Conservation (phyloP, 2,888 invertebrate species). For the Congeria kusceri region DNA sequence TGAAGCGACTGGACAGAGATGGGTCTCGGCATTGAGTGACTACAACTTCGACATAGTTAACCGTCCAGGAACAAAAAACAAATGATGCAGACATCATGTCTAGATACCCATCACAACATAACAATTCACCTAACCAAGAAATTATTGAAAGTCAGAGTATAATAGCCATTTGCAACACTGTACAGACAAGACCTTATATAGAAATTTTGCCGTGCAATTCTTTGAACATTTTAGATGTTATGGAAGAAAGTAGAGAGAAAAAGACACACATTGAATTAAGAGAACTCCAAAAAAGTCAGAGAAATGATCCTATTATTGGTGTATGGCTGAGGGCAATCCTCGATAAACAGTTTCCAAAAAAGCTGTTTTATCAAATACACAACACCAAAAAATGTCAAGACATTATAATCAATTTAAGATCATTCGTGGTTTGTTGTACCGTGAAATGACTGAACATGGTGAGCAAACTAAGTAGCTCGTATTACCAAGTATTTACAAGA, state of each 20-base stretch:
- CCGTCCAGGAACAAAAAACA: constrained; percentile 5
- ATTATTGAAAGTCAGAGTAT: constrained; percentile 15
- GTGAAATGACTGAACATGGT: constrained; percentile 8
- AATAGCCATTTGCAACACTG: constrained; percentile 1
- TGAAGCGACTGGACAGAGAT: constrained; percentile 24
- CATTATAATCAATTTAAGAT: constrained; percentile 6
- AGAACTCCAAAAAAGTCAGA: background rate
- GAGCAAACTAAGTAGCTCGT: background rate
- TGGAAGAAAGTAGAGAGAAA: background rate
- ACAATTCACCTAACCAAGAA: background rate
- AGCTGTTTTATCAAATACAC: background rate
- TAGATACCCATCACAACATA: background rate
- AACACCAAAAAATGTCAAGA: constrained; percentile 2
- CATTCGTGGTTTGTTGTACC: constrained; percentile 13
- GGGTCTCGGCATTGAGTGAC: constrained; percentile 12
- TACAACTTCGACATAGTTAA: constrained; percentile 9
- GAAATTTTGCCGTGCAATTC: constrained; percentile 8
- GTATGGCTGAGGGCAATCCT: constrained; percentile 14
- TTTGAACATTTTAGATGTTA: constrained; percentile 15
- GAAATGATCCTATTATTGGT: constrained; percentile 15
- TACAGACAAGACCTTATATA: background rate
- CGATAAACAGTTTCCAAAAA: constrained; percentile 15
- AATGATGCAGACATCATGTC: constrained; percentile 17
- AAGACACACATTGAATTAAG: constrained; percentile 8
- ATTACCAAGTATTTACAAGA: constrained; percentile 1